Conservation (phyloP, 2,113 vertebrate species). For the Bubo bubo region DNA sequence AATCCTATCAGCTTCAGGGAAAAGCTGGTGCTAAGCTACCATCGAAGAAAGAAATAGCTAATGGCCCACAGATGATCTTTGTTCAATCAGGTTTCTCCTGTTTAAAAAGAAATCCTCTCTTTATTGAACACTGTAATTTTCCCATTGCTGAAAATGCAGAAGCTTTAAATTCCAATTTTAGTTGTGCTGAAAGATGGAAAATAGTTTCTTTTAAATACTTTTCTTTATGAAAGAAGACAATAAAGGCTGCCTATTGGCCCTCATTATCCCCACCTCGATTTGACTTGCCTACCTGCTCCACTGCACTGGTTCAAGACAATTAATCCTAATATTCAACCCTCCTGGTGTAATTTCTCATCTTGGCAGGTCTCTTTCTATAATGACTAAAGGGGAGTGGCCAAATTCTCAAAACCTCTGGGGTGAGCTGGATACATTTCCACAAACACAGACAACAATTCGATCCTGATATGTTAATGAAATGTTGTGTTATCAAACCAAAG, state of each 20-base stretch:
- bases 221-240: slow-evolving; percentile 82
- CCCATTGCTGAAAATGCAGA: slow-evolving; percentile 59
- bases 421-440: slow-evolving; percentile 70
- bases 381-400: slow-evolving; percentile 88
- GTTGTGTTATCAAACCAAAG: slow-evolving; percentile 7
- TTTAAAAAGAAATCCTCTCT: slow-evolving; percentile 50
- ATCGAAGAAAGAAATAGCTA: background rate
- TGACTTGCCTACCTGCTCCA: slow-evolving; percentile 88
- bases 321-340: slow-evolving; percentile 98
- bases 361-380: slow-evolving; percentile 93
- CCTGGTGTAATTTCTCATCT: slow-evolving; percentile 93
- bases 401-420: slow-evolving; percentile 77
- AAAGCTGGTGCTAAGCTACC: background rate
- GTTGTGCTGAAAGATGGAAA: slow-evolving; percentile 68
- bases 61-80: background rate
- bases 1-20: slow-evolving; percentile 44
- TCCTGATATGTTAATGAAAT: slow-evolving; percentile 57
- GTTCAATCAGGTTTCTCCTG: slow-evolving; percentile 4
- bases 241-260: slow-evolving; percentile 79
- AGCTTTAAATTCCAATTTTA: slow-evolving; percentile 66
- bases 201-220: slow-evolving; percentile 74
- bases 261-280: slow-evolving; percentile 88
- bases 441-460: slow-evolving; percentile 55
- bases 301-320: slow-evolving; percentile 95
- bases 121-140: slow-evolving; percentile 68